Evolutionary conservation across 1,140 invertebrate species (phyloP), one percentile per base, ranked within the genome.

Genomic region (Caerostris darwini): DNA sequence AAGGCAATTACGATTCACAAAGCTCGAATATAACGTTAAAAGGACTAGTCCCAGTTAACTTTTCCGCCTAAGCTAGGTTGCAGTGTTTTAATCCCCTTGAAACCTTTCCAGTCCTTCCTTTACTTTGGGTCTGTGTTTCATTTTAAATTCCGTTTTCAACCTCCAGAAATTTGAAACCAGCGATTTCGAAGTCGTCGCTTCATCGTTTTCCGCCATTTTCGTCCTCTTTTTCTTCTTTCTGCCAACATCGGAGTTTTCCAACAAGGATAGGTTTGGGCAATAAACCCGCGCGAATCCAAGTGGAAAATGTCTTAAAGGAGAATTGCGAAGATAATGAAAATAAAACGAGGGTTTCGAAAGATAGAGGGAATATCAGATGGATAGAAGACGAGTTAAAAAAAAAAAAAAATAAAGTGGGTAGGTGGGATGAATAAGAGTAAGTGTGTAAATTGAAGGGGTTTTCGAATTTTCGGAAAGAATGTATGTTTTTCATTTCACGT

Each of bases 401-500:
- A 34, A n/a, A 19, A 19, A 34, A 57, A 57, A 57, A 19, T 17
- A 85, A 58, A 17, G 3, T 3, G n/a, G 19, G 82, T 6, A 19
- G n/a, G n/a, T 34, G 34, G 34, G 34, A 34, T 34, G 34, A 34
- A 34, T 34, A 34, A 34, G 82, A 57, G 82, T 19, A 58, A 58
- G 82, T 85, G 6, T 85, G 17, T 19, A 8, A 19, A 17, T 8
- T 57, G 54, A 85, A 19, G 54, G 19, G 82, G 82, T 14, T 85
- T 85, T 85, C 54, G 17, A 57, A 85, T 56, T 58, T 85, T 58
- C 12, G 82, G 14, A 57, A 85, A 10, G 10, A 83, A 17, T 67
- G 59, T 88, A 58, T 88, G 86, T 88, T 88, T 88, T 88, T 88
- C 86, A 88, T 88, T 88, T 88, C 53, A 59, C 86, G 59, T 88